Percentiles rank a stretch among this genome's conserved stretches.
These are phyloP conservation scores for Drosophila takahashii DNA, from an alignment of 1,140 invertebrate genomes.

Conservation along the genomic window DNA sequence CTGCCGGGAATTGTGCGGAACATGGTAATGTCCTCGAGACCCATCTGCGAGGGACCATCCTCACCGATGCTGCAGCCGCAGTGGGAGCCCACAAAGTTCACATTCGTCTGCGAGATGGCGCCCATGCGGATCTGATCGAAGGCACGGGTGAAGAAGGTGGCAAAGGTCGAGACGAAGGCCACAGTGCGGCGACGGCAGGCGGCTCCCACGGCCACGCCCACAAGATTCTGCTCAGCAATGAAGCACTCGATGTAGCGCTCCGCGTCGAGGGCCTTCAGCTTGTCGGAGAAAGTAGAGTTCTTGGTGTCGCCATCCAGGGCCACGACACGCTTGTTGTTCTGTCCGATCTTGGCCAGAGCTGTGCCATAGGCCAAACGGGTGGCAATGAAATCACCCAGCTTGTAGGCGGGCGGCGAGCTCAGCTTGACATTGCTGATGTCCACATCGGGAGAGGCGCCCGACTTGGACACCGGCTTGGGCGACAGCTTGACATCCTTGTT, in stretches of 20 bases:
- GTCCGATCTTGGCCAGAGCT: conserved; percentile 95
- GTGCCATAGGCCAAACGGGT: conserved; percentile 98
- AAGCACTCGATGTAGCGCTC: conserved; percentile 98
- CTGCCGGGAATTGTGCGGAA: conserved; percentile 96
- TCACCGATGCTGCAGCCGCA: conserved; percentile 98
- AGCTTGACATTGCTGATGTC: conserved; percentile 92
- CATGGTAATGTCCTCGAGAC: conserved; percentile 98
- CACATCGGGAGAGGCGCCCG: conserved; percentile 90
- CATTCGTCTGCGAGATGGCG: conserved; percentile 98
- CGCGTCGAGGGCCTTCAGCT: conserved; percentile 92
- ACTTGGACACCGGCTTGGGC: conserved; percentile 88
- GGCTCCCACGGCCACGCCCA: conserved; percentile 97
- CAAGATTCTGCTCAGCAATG: conserved; percentile 99
- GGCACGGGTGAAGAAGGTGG: conserved; percentile 97
- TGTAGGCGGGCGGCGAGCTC: conserved; percentile 94
- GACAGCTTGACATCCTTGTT: conserved; percentile 86
- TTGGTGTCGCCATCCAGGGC: conserved; percentile 98
- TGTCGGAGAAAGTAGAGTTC: conserved; percentile 98
- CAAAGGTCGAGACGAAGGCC: conserved; percentile 98
- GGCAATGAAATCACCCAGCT: conserved; percentile 92
- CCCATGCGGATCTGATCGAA: conserved; percentile 99
- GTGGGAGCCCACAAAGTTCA: conserved; percentile 98
- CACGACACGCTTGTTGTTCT: conserved; percentile 93
- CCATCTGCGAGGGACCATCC: conserved; percentile 99
- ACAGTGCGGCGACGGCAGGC: conserved; percentile 95